These are phyloP conservation scores for Lasioglossum albipes DNA, from an alignment of 1,140 invertebrate genomes.

Conservation along the genomic window DNA sequence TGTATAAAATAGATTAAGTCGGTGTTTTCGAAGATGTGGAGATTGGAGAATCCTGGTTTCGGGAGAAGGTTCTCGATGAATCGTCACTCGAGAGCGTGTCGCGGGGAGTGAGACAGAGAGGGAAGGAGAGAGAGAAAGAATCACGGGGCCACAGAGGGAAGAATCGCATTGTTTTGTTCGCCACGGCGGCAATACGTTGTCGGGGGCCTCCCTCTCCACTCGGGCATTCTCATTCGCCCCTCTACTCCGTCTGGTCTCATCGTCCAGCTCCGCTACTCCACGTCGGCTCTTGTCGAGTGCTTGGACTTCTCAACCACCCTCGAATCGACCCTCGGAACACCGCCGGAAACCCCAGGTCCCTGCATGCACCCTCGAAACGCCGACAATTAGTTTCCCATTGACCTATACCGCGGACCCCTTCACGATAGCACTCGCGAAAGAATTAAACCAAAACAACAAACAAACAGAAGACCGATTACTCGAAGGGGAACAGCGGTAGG, in stretches of 20 bases:
- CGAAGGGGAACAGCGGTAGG: slow-evolving; percentile 2
- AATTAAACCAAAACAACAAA: slow-evolving; percentile 66
- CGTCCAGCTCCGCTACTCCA: slow-evolving; percentile 63
- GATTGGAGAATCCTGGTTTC: not conserved
- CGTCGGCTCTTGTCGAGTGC: slow-evolving; percentile 67
- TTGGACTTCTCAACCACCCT: slow-evolving; percentile 74
- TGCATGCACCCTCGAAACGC: slow-evolving; percentile 58
- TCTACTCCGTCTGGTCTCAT: slow-evolving; percentile 57
- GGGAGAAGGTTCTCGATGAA: not conserved
- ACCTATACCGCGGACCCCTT: slow-evolving; percentile 66
- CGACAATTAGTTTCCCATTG: slow-evolving; percentile 77
- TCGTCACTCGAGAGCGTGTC: slow-evolving; percentile 57
- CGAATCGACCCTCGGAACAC: slow-evolving; percentile 60
- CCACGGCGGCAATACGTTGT: slow-evolving; percentile 74
- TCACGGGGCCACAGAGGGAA: slow-evolving; percentile 16
- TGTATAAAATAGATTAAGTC: no score
- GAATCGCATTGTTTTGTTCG: slow-evolving; percentile 75
- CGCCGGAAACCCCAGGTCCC: slow-evolving; percentile 48
- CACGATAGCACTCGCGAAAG: slow-evolving; percentile 47
- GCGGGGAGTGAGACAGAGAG: slow-evolving; percentile 31
- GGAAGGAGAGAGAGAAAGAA: slow-evolving; percentile 31
- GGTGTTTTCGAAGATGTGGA: not conserved
- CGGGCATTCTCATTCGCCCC: slow-evolving; percentile 69
- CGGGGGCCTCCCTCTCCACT: slow-evolving; percentile 71
- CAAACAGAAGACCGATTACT: slow-evolving; percentile 58